Evolutionary conservation across 2,888 invertebrate genomes (phyloP).

Genomic region (Sesia bembeciformis): DNA sequence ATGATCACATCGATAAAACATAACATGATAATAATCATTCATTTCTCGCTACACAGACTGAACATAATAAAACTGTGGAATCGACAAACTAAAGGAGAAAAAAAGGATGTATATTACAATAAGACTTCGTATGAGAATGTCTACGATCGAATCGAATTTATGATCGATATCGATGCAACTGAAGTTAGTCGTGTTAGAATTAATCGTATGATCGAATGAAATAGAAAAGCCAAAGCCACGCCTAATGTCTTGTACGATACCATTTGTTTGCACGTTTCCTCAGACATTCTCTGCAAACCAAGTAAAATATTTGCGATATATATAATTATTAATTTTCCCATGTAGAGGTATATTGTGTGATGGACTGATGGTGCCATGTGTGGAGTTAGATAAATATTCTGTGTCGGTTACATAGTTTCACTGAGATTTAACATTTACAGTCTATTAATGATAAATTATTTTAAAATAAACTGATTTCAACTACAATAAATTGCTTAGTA

Average conservation of each 20-base stretch:
- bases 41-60: conserved; percentile 60
- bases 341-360: background rate
- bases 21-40: conserved; percentile 48
- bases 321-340: conserved; percentile 17
- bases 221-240: conserved; percentile 72
- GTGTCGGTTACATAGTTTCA: too few species aligned
- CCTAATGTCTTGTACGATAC: conserved; percentile 75
- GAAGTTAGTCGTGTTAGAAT: conserved; percentile 68
- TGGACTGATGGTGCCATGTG: conserved; percentile 21
- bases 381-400: conserved; percentile 22
- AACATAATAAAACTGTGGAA: conserved; percentile 56
- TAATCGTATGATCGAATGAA: conserved; percentile 64
- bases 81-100: conserved; percentile 25
- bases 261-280: conserved; percentile 89
- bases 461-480: too few species aligned
- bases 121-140: conserved; percentile 21
- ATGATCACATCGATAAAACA: conserved; percentile 59
- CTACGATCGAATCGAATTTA: conserved; percentile 34
- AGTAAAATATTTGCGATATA: conserved; percentile 66
- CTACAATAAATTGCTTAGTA: too few species aligned
- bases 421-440: too few species aligned
- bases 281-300: conserved; percentile 87
- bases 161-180: conserved; percentile 37
- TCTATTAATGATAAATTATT: too few species aligned
- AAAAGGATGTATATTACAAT: conserved; percentile 15